Evolutionary conservation across 37 sponge, comb jelly and placozoan genomes (phyloP), one percentile per base, ranked within the genome.

Genomic region (Eunapius fragilis): DNA sequence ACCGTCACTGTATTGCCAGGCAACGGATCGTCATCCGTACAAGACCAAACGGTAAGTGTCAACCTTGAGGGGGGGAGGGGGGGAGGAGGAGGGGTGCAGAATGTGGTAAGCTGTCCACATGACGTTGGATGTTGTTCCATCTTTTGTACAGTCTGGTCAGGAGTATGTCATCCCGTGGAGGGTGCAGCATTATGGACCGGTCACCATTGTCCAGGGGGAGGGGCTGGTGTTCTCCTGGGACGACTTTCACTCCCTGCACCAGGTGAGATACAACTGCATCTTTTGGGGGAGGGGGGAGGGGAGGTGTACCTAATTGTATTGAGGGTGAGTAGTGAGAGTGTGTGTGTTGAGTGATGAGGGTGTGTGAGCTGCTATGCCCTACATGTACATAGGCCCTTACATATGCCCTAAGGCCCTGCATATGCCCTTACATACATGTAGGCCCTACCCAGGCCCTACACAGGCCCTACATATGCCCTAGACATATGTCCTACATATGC

Each of bases 241-340:
- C 73, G 89, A 71, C 0, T 94, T 91, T 77, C 95, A 94, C 80
- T 94, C 95, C 23, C 79, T 94, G 41, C 89, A 81, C 68, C 92
- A 94, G 84, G 95, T 94, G 17, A 71, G 14, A n/a, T 14, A 3
- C 31, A 30, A 71, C 10, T 31, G 30, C 72, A 71, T 45, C 47
- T 11, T 45, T 45, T 45, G 47, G 47, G 47, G 47, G 4, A 11
- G 47, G 4, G 4, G 58, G 14, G 58, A 41, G 6, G 6, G 41
- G 41, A 6, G 3, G 6, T 41, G 3, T 9, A 41, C 41, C 41
- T 41, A 41, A 6, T 41, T n/a, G n/a, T n/a, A n/a, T n/a, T n/a
- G n/a, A n/a, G n/a, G n/a, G n/a, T n/a, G n/a, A n/a, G n/a, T n/a
- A n/a, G n/a, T n/a, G n/a, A n/a, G n/a, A n/a, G n/a, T n/a, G n/a